phyloP scores from a whole-genome alignment of 2,113 vertebrate genomes.

The Azemiops feae region DNA sequence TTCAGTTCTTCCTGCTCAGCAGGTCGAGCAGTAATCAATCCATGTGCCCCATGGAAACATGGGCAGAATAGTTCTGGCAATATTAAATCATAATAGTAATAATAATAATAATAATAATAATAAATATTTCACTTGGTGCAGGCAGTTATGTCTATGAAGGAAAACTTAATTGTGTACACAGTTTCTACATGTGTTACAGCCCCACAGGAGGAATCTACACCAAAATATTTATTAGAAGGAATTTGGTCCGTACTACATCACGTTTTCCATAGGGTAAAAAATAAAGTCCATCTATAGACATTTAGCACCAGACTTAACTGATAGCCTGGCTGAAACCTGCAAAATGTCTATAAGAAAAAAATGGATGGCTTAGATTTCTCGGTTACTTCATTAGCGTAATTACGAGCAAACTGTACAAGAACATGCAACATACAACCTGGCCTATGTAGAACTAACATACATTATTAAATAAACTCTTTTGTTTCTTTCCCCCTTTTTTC shows the following conservation, averaged over 20 bases:
- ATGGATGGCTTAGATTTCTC: slow-evolving; percentile 98
- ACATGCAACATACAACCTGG: slow-evolving; percentile 99
- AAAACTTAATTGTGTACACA: slow-evolving; percentile 85
- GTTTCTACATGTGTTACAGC: slow-evolving; percentile 84
- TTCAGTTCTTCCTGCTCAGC: slow-evolving; percentile 84
- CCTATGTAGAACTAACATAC: slow-evolving; percentile 97
- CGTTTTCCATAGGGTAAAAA: slow-evolving; percentile 84
- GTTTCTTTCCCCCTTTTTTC: slow-evolving; percentile 65
- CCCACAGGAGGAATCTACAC: slow-evolving; percentile 87
- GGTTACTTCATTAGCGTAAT: slow-evolving; percentile 91
- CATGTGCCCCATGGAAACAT: slow-evolving; percentile 68
- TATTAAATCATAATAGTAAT: slow-evolving; percentile 69
- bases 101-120: slow-evolving; percentile 31
- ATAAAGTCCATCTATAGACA: slow-evolving; percentile 90
- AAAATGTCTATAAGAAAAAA: slow-evolving; percentile 84
- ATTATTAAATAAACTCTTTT: slow-evolving; percentile 86
- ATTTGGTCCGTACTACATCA: slow-evolving; percentile 91
- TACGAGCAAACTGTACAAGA: slow-evolving; percentile 99
- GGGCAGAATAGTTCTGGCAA: slow-evolving; percentile 79
- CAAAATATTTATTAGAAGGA: slow-evolving; percentile 85
- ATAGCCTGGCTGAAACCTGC: slow-evolving; percentile 79
- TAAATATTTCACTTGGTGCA: slow-evolving; percentile 81
- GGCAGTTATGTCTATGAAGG: slow-evolving; percentile 84
- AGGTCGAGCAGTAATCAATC: slow-evolving; percentile 74
- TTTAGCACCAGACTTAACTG: slow-evolving; percentile 85